Percentiles rank a stretch among this genome's conserved stretches.
Conservation (phyloP, 2,888 invertebrate species). For the Volucella inanis region DNA sequence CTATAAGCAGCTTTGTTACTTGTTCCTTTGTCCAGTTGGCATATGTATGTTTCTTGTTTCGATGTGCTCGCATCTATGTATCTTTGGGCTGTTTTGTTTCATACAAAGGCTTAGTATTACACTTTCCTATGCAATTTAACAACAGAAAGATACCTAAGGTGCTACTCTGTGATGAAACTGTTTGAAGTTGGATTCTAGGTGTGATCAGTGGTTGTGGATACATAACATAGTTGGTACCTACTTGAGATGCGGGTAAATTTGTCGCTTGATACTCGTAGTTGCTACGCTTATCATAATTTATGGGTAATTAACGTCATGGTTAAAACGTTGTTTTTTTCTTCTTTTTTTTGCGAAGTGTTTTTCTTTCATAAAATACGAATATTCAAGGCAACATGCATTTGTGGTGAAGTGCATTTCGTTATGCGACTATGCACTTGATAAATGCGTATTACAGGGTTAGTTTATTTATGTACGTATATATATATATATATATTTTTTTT, state of each 20-base stretch:
- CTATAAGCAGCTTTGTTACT: slow-evolving; percentile 68
- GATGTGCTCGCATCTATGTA: not conserved
- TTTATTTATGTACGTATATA: not conserved
- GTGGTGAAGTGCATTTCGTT: slow-evolving; percentile 47
- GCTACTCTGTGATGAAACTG: slow-evolving; percentile 34
- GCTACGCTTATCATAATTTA: slow-evolving; percentile 70
- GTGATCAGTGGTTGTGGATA: slow-evolving; percentile 54
- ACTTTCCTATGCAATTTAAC: slow-evolving; percentile 62
- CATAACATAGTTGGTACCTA: not conserved
- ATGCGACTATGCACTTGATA: slow-evolving; percentile 68
- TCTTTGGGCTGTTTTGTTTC: slow-evolving; percentile 21
- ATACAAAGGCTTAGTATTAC: slow-evolving; percentile 53
- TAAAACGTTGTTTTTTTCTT: slow-evolving; percentile 38
- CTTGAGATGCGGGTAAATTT: slow-evolving; percentile 15
- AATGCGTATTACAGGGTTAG: slow-evolving; percentile 47
- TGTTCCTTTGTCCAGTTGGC: slow-evolving; percentile 66
- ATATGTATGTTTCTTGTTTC: slow-evolving; percentile 15
- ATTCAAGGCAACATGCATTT: slow-evolving; percentile 51
- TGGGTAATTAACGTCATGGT: slow-evolving; percentile 66
- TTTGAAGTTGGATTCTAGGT: slow-evolving; percentile 55
- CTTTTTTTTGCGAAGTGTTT: not conserved
- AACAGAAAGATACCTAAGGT: slow-evolving; percentile 56
- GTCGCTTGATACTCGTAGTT: slow-evolving; percentile 55
- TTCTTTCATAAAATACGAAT: slow-evolving; percentile 3
- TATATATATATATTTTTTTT: not conserved